These are phyloP conservation scores for Cephalopachus bancanus DNA, from an alignment of 2,797 vertebrate species.

Conservation along the genomic window DNA sequence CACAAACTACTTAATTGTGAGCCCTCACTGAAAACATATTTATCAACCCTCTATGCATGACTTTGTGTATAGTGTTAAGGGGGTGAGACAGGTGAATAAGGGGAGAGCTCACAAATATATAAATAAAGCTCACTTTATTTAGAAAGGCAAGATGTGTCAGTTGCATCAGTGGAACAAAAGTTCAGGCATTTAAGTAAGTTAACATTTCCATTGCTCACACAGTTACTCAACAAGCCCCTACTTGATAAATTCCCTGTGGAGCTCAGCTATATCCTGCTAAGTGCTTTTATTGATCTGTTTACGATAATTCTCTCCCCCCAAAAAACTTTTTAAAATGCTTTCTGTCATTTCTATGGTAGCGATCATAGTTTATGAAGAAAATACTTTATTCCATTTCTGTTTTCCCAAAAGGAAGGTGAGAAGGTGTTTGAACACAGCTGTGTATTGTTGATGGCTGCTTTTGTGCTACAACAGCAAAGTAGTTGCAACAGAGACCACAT, in stretches of 20 bases:
- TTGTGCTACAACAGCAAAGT: not conserved
- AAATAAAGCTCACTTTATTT: conserved; percentile 52
- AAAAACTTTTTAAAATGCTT: not conserved
- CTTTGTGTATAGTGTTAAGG: not conserved
- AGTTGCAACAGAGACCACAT: not conserved
- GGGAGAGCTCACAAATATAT: not conserved
- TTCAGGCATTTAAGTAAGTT: conserved; percentile 14
- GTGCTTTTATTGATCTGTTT: conserved; percentile 68
- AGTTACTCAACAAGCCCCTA: conserved; percentile 15
- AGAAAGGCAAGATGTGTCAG: conserved; percentile 49
- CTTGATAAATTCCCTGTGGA: conserved; percentile 49
- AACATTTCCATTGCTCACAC: conserved; percentile 43
- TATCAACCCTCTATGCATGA: not conserved
- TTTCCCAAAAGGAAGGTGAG: not conserved
- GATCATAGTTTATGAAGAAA: conserved; percentile 41
- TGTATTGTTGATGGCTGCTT: not conserved
- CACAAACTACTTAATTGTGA: conserved; percentile 8
- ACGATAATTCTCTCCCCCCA: conserved; percentile 11
- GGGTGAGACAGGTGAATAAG: not conserved
- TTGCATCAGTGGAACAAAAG: conserved; percentile 16
- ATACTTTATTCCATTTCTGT: conserved; percentile 5
- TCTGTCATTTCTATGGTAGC: conserved; percentile 1
- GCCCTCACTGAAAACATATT: conserved; percentile 1
- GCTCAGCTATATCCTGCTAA: conserved; percentile 16
- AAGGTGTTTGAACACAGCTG: not conserved